phyloP scores from a whole-genome alignment of 2,797 vertebrate genomes.

The Sebastes dallii region DNA sequence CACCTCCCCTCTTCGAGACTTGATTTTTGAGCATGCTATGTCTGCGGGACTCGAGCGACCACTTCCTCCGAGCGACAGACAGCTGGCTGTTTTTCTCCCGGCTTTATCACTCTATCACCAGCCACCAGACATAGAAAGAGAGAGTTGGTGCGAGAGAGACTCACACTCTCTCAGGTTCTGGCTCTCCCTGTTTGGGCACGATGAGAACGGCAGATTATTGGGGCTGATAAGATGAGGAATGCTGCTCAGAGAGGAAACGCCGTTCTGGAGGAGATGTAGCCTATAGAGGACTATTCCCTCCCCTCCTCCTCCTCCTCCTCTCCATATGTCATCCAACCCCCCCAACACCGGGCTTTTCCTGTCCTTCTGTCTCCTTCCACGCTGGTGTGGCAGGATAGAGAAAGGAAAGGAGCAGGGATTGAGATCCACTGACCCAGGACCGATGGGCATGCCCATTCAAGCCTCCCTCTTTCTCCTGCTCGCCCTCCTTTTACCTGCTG shows the following conservation, averaged over 20 bases:
- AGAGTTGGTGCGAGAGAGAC: constrained; percentile 19
- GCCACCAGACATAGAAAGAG: constrained; percentile 71
- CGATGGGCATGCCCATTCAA: constrained; percentile 75
- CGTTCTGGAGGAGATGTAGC: constrained; percentile 67
- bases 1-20: constrained; percentile 32
- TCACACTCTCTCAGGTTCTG: constrained; percentile 53
- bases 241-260: constrained; percentile 66
- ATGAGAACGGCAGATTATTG: constrained; percentile 80
- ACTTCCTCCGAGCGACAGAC: constrained; percentile 84
- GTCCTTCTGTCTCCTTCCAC: constrained; percentile 20
- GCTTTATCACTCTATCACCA: constrained; percentile 81
- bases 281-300: constrained; percentile 56
- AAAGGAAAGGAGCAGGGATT: constrained; percentile 65
- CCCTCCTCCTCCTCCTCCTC: constrained; percentile 8
- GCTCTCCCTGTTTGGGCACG: constrained; percentile 83
- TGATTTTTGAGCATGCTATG: constrained; percentile 25
- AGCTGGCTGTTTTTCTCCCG: constrained; percentile 78
- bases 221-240: constrained; percentile 77
- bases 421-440: constrained; percentile 73
- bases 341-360: constrained; percentile 27
- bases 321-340: constrained; percentile 42
- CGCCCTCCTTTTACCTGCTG: constrained; percentile 4
- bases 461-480: constrained; percentile 35
- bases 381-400: constrained; percentile 53
- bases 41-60: constrained; percentile 63